Conservation (phyloP, 2,113 vertebrate genomes). For the Paratilapia polleni region DNA sequence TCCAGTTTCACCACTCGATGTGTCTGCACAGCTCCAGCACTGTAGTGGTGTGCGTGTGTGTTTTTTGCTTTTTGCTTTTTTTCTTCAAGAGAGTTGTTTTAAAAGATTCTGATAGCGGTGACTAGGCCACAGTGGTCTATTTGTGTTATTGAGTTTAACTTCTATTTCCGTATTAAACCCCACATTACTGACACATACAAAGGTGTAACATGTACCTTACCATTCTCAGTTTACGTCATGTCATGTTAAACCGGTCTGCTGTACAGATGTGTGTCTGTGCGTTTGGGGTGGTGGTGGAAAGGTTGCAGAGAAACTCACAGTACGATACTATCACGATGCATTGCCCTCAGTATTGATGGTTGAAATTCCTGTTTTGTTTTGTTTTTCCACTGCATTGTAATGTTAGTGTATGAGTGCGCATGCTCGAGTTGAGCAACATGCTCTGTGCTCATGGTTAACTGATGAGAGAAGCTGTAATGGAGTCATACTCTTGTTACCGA, state of each 20-base stretch:
- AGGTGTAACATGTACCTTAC: constrained; percentile 24
- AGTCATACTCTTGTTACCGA: neutral
- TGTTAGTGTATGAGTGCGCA: neutral
- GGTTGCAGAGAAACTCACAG: no score
- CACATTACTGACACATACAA: constrained; percentile 28
- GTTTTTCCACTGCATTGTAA: neutral
- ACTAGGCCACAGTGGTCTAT: constrained; percentile 19
- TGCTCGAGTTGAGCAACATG: no score
- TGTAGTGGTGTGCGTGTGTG: neutral
- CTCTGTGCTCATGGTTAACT: neutral
- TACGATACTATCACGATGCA: no score
- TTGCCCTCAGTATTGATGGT: no score
- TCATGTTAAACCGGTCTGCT: constrained; percentile 21
- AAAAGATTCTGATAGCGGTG: constrained; percentile 1
- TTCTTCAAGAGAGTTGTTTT: neutral
- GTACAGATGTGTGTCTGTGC: constrained; percentile 24
- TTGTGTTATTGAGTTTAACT: constrained; percentile 24
- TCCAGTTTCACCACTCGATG: neutral
- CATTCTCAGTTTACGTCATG: constrained; percentile 36
- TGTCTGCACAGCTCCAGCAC: neutral
- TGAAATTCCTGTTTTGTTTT: no score
- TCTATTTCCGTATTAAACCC: constrained; percentile 18
- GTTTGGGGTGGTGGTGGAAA: no score
- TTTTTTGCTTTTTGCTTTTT: no score
- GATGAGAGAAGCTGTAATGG: neutral